phyloP scores from a whole-genome alignment of 1,140 invertebrate genomes.

The Vanessa atalanta region DNA sequence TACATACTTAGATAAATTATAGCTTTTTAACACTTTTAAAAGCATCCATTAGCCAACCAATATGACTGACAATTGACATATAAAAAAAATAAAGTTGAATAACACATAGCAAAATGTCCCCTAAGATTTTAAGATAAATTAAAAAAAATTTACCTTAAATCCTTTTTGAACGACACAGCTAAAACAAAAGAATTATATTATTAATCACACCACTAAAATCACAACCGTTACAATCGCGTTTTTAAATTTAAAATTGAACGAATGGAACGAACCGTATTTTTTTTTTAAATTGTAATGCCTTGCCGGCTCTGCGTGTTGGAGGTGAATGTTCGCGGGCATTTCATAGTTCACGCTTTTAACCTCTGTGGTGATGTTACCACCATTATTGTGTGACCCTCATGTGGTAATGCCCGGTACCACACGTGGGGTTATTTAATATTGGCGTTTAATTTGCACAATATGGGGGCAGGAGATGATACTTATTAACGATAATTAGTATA shows the following conservation, averaged over 20 bases:
- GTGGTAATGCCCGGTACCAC: constrained; percentile 43
- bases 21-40: constrained; percentile 5
- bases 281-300: constrained; percentile 12
- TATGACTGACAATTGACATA: too few species aligned
- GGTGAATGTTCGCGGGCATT: constrained; percentile 66
- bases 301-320: constrained; percentile 41
- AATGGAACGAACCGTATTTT: constrained; percentile 6
- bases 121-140: not conserved
- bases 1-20: constrained; percentile 3
- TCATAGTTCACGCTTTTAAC: constrained; percentile 71
- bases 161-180: constrained; percentile 9
- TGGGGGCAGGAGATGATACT: constrained; percentile 39
- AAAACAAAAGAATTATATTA: constrained; percentile 9
- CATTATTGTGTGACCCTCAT: constrained; percentile 54
- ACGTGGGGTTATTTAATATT: constrained; percentile 48
- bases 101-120: too few species aligned
- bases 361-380: constrained; percentile 53
- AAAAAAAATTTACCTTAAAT: constrained; percentile 7
- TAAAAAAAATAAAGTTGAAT: too few species aligned
- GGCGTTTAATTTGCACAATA: constrained; percentile 39
- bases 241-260: not conserved
- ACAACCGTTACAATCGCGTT: not conserved
- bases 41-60: too few species aligned
- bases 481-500: constrained; percentile 40
- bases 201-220: constrained; percentile 11